These are phyloP conservation scores for Dolichomitus sp. DNA, from an alignment of 2,888 invertebrate genomes.

Conservation along the genomic window DNA sequence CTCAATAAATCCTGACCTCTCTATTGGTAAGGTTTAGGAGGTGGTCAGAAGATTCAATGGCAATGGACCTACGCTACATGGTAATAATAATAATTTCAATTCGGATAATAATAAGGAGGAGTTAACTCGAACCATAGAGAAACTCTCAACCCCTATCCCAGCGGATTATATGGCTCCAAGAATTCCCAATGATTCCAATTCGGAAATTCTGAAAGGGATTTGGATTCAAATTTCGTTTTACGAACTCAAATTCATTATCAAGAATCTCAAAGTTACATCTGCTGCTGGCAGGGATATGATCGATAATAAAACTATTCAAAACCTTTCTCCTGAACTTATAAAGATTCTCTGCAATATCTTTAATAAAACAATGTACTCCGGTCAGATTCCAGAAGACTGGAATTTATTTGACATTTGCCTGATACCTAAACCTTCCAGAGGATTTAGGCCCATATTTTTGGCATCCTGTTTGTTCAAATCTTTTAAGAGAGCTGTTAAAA, in stretches of 20 bases:
- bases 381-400: conserved; percentile 12
- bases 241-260: neutral
- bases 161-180: neutral
- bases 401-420: too few species aligned
- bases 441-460: too few species aligned
- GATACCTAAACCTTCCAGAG: too few species aligned
- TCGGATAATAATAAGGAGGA: neutral
- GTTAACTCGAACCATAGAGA: neutral
- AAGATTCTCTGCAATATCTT: neutral
- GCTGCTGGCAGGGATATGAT: too few species aligned
- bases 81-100: neutral
- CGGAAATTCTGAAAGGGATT: neutral
- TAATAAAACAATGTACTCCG: conserved; percentile 1
- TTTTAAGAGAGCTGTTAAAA: too few species aligned
- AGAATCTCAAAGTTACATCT: too few species aligned
- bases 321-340: neutral
- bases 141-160: neutral
- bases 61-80: neutral
- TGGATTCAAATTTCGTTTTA: neutral
- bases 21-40: neutral
- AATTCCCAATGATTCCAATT: neutral
- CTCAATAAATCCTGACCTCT: neutral
- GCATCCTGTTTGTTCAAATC: too few species aligned
- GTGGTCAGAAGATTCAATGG: neutral
- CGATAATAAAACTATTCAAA: too few species aligned